Evolutionary conservation across 2,888 invertebrate genomes (phyloP).

Genomic region (Amiota mariae): DNA sequence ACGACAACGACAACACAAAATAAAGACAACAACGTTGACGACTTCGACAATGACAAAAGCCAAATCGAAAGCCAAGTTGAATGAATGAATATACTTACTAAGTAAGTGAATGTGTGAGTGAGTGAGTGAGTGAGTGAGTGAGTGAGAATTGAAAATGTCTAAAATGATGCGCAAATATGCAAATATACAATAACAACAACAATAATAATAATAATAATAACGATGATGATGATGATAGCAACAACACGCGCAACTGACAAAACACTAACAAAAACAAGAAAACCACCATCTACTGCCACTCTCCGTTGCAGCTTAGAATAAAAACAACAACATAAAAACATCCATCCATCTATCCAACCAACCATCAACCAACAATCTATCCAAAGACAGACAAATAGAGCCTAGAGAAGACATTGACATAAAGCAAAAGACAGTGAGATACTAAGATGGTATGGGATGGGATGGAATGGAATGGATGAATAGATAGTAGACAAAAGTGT

Average conservation of each 20-base stretch:
- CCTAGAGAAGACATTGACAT: too few species aligned
- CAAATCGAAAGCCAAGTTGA: too few species aligned
- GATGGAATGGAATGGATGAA: neutral
- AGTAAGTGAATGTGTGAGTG: too few species aligned
- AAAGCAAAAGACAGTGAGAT: too few species aligned
- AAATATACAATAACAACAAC: slow-evolving; percentile 16
- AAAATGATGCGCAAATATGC: slow-evolving; percentile 27
- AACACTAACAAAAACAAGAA: slow-evolving; percentile 42
- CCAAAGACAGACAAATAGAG: too few species aligned
- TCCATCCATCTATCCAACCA: neutral
- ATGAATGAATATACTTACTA: too few species aligned
- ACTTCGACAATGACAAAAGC: too few species aligned
- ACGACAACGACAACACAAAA: slow-evolving; percentile 1
- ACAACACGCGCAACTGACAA: slow-evolving; percentile 52
- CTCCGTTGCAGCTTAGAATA: neutral
- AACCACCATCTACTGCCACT: too few species aligned
- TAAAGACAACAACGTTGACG: neutral
- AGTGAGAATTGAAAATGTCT: slow-evolving; percentile 3
- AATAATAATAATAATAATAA: slow-evolving; percentile 43
- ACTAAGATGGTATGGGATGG: neutral
- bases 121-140: too few species aligned
- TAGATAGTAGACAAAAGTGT: too few species aligned
- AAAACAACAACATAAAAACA: neutral
- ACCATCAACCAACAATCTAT: too few species aligned
- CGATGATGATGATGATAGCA: slow-evolving; percentile 18